Evolutionary conservation across 2,113 vertebrate species (phyloP).

Genomic region (Heterochromis multidens): DNA sequence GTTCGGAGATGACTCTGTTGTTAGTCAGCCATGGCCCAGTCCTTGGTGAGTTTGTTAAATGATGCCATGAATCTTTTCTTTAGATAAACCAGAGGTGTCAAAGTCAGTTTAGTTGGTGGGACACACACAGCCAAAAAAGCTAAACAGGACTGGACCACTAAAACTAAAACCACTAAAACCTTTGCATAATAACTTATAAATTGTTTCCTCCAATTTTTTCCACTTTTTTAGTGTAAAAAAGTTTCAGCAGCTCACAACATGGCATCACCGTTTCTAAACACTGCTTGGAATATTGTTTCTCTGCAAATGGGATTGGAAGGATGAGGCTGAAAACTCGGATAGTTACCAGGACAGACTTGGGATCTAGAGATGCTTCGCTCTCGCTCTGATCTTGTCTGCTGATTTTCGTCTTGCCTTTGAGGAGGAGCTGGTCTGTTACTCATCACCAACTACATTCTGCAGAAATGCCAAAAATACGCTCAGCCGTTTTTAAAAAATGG

Average conservation of each 20-base stretch:
- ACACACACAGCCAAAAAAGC: background rate
- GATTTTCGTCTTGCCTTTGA: background rate
- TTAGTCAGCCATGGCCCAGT: background rate
- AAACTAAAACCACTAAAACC: background rate
- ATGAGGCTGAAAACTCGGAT: too few species aligned
- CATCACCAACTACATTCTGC: background rate
- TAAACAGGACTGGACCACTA: too few species aligned
- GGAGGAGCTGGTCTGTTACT: background rate
- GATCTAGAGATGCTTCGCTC: too few species aligned
- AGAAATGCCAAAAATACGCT: background rate
- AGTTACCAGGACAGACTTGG: too few species aligned
- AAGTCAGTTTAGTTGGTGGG: background rate
- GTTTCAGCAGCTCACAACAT: background rate
- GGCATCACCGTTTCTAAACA: background rate
- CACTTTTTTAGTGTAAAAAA: background rate
- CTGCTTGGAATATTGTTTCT: background rate
- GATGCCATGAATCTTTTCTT: background rate
- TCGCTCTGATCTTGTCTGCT: too few species aligned
- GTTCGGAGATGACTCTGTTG: background rate
- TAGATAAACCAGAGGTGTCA: fast-evolving
- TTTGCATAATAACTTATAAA: background rate
- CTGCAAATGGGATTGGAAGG: background rate
- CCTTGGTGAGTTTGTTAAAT: background rate
- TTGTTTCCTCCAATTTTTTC: background rate
- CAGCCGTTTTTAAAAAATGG: background rate